These are phyloP conservation scores for Zophobas morio DNA, from an alignment of 1,140 invertebrate species.

Conservation along the genomic window DNA sequence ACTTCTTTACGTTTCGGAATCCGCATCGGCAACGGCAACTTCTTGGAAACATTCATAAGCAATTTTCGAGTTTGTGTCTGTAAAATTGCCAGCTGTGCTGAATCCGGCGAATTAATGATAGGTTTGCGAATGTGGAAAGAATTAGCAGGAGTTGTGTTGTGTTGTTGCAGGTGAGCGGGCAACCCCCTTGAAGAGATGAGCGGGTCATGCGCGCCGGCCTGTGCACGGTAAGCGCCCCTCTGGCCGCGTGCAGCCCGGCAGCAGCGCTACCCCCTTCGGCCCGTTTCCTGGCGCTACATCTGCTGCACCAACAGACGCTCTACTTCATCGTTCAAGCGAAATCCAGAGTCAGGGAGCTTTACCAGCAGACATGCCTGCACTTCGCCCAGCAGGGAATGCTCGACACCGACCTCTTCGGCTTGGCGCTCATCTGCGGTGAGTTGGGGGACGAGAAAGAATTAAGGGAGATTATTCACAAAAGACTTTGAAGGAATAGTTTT, in stretches of 20 bases:
- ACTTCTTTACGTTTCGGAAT: too few relatives aligned
- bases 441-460: slow-evolving; percentile 36
- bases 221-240: slow-evolving; percentile 68
- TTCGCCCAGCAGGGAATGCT: slow-evolving; percentile 84
- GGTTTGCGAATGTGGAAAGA: neutral
- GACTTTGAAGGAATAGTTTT: too few relatives aligned
- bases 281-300: slow-evolving; percentile 75
- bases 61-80: neutral
- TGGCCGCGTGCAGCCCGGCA: slow-evolving; percentile 67
- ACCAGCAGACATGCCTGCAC: slow-evolving; percentile 84
- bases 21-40: neutral
- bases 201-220: slow-evolving; percentile 68
- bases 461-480: too few relatives aligned
- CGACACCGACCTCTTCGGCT: slow-evolving; percentile 87
- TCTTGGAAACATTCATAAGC: slow-evolving; percentile 22
- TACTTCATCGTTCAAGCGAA: slow-evolving; percentile 83
- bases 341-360: slow-evolving; percentile 86
- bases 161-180: slow-evolving; percentile 58
- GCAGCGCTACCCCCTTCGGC: slow-evolving; percentile 71
- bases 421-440: slow-evolving; percentile 86
- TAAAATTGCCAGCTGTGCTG: slow-evolving; percentile 15
- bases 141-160: slow-evolving; percentile 24
- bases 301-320: slow-evolving; percentile 71
- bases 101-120: slow-evolving; percentile 9
- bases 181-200: slow-evolving; percentile 65